Evolutionary conservation across 2,888 invertebrate genomes (phyloP).

Genomic region (Parnassius apollo): DNA sequence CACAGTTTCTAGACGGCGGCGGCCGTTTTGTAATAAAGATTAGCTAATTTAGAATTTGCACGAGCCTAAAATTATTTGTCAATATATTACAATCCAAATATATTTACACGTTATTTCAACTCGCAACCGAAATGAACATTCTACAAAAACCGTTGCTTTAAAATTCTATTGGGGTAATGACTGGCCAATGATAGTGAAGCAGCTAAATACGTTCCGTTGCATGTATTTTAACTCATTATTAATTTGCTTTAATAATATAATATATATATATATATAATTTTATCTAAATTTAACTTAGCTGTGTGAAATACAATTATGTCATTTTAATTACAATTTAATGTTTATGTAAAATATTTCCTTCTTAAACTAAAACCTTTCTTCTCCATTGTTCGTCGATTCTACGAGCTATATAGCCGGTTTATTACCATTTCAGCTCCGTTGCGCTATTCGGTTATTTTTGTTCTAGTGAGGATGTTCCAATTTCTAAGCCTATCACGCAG

Average conservation of each 20-base stretch:
- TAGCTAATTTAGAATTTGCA: slow-evolving; percentile 49
- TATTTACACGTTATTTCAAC: slow-evolving; percentile 48
- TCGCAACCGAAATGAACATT: slow-evolving; percentile 66
- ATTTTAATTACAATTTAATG: too few species aligned
- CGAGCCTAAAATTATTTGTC: slow-evolving; percentile 32
- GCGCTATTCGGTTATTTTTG: too few species aligned
- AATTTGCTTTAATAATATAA: neutral
- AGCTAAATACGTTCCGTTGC: slow-evolving; percentile 42
- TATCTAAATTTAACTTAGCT: neutral
- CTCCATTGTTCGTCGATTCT: too few species aligned
- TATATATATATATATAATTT: neutral
- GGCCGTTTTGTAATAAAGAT: slow-evolving; percentile 57
- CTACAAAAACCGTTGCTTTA: slow-evolving; percentile 74
- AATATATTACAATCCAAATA: slow-evolving; percentile 40
- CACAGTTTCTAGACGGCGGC: slow-evolving; percentile 54
- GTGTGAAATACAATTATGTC: neutral
- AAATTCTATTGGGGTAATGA: slow-evolving; percentile 56
- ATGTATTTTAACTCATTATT: slow-evolving; percentile 22
- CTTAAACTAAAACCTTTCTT: too few species aligned
- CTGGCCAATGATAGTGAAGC: slow-evolving; percentile 49
- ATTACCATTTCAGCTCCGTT: too few species aligned
- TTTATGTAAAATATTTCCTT: too few species aligned
- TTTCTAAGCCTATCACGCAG: too few species aligned
- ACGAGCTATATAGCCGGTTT: too few species aligned
- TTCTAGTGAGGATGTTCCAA: too few species aligned